Conservation (phyloP, 2,113 vertebrate genomes). For the Thalassarche chlororhynchos region DNA sequence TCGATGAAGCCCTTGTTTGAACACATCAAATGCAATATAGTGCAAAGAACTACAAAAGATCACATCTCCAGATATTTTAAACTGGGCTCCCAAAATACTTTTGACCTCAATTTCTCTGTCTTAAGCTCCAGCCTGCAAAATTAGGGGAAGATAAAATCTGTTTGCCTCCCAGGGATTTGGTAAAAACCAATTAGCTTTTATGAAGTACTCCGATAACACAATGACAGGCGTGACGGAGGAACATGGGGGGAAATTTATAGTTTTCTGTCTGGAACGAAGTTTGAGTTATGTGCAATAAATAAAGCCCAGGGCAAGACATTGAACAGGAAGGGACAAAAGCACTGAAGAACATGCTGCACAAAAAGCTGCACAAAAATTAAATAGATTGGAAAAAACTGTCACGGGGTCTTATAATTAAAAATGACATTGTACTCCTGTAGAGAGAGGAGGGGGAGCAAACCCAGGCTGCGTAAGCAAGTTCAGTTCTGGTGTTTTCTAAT, state of each 20-base stretch:
- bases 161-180: background rate
- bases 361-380: background rate
- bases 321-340: background rate
- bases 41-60: background rate
- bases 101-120: background rate
- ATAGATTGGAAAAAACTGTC: rapidly evolving
- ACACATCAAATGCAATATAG: rapidly evolving
- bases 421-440: background rate
- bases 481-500: background rate
- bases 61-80: background rate
- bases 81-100: background rate
- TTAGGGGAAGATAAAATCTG: background rate
- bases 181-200: background rate
- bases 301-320: background rate
- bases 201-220: background rate
- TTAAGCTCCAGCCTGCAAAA: background rate
- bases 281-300: background rate
- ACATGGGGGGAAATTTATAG: background rate
- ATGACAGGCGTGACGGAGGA: background rate
- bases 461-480: background rate
- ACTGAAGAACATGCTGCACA: background rate
- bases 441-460: background rate
- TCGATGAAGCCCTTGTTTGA: background rate
- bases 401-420: background rate
- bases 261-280: background rate